phyloP scores from a whole-genome alignment of 2,113 vertebrate genomes.

The Myiagra hebetior region DNA sequence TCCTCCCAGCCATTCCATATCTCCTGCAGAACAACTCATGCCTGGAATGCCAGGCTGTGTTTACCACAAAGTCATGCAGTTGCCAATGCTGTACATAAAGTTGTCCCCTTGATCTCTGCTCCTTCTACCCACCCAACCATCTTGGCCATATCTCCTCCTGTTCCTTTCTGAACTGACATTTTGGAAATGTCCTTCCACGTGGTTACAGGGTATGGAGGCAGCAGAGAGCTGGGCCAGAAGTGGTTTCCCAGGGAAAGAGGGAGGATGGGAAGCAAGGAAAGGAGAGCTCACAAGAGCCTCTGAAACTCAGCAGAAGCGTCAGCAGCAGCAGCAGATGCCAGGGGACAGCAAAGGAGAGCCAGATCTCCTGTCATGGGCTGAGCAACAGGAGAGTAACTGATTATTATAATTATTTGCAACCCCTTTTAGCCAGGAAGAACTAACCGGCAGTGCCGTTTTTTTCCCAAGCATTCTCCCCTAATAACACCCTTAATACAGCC shows the following conservation, averaged over 20 bases:
- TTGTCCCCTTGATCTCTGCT: not conserved
- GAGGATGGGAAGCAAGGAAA: not conserved
- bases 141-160: not conserved
- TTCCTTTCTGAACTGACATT: not conserved
- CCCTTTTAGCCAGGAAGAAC: not conserved
- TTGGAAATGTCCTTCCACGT: not conserved
- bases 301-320: not conserved
- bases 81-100: not conserved
- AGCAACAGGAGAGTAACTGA: not conserved
- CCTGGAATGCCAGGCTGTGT: not conserved
- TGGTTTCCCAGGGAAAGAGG: not conserved
- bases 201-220: not conserved
- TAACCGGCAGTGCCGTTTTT: not conserved
- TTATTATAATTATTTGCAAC: slow-evolving; percentile 21
- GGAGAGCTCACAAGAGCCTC: not conserved
- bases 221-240: not conserved
- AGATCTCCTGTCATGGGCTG: not conserved
- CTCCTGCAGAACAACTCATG: not conserved
- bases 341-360: not conserved
- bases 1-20: not conserved
- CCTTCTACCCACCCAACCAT: not conserved
- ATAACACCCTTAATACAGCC: slow-evolving; percentile 34
- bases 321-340: not conserved
- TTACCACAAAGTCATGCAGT: not conserved
- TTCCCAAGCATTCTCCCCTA: slow-evolving; percentile 22